phyloP scores from a whole-genome alignment of 2,113 vertebrate genomes.

The Oryzias curvinotus region DNA sequence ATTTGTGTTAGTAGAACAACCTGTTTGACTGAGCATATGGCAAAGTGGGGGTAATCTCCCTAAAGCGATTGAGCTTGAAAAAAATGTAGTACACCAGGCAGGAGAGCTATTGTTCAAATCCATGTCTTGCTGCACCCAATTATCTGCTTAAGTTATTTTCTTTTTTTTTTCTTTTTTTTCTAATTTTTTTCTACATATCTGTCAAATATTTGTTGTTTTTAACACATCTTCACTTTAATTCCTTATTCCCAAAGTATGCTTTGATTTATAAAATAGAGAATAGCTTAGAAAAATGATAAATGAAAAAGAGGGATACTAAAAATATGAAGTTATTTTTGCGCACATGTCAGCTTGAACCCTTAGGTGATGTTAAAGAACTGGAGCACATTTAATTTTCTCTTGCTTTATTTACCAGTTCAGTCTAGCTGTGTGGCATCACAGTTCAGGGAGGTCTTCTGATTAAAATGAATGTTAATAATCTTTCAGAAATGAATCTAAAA shows the following conservation, averaged over 20 bases:
- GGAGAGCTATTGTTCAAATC: too few species aligned
- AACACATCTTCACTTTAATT: too few species aligned
- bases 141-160: too few species aligned
- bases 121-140: too few species aligned
- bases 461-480: background rate
- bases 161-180: too few species aligned
- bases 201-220: too few species aligned
- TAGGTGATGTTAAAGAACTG: slow-evolving; percentile 37
- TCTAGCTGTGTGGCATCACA: slow-evolving; percentile 16
- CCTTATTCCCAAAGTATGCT: too few species aligned
- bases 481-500: background rate
- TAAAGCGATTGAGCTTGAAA: slow-evolving; percentile 1
- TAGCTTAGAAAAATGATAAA: too few species aligned
- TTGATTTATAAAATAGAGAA: too few species aligned
- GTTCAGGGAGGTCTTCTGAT: slow-evolving; percentile 1
- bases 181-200: too few species aligned
- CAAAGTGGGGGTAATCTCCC: too few species aligned
- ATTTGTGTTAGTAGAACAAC: slow-evolving; percentile 7
- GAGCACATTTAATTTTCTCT: slow-evolving; percentile 51
- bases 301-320: slow-evolving; percentile 10
- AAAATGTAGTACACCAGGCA: too few species aligned
- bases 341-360: slow-evolving; percentile 23
- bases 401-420: slow-evolving; percentile 31
- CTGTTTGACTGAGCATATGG: slow-evolving; percentile 39
- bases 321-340: background rate